phyloP scores from a whole-genome alignment of 1,140 invertebrate species.

The Saccostrea cuccullata region DNA sequence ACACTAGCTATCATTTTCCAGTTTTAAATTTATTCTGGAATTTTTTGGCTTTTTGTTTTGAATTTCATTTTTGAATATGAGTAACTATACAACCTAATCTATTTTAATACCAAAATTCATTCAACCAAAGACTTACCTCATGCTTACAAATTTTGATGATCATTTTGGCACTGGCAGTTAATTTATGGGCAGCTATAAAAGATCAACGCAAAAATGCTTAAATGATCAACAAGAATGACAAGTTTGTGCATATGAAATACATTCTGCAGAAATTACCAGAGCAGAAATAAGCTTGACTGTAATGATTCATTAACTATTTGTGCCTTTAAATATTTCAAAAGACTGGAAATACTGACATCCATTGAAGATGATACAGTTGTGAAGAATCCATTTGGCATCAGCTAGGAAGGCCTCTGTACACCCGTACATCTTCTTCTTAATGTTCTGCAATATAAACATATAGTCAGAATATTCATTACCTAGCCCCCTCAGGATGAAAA shows the following conservation, averaged over 20 bases:
- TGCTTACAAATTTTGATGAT: slow-evolving; percentile 90
- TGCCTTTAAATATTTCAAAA: neutral
- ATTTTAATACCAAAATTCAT: neutral
- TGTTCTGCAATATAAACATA: slow-evolving; percentile 81
- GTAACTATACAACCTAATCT: neutral
- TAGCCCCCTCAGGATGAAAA: too few species aligned
- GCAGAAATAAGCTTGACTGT: neutral
- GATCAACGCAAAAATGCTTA: slow-evolving; percentile 33
- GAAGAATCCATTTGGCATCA: slow-evolving; percentile 94
- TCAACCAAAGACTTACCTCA: slow-evolving; percentile 79
- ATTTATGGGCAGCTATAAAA: slow-evolving; percentile 85
- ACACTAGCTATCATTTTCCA: too few species aligned
- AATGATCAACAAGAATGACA: neutral
- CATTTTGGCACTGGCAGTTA: slow-evolving; percentile 85
- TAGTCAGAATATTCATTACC: neutral
- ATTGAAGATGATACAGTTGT: slow-evolving; percentile 94
- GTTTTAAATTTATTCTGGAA: too few species aligned
- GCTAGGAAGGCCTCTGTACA: slow-evolving; percentile 92
- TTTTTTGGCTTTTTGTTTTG: neutral
- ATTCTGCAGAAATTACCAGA: too few species aligned
- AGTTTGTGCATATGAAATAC: too few species aligned
- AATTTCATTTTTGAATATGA: neutral
- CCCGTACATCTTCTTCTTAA: slow-evolving; percentile 88
- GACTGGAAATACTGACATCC: slow-evolving; percentile 82
- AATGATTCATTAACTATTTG: neutral